These are phyloP conservation scores for Aplysia californica DNA, from an alignment of 1,140 invertebrate genomes.

Conservation along the genomic window DNA sequence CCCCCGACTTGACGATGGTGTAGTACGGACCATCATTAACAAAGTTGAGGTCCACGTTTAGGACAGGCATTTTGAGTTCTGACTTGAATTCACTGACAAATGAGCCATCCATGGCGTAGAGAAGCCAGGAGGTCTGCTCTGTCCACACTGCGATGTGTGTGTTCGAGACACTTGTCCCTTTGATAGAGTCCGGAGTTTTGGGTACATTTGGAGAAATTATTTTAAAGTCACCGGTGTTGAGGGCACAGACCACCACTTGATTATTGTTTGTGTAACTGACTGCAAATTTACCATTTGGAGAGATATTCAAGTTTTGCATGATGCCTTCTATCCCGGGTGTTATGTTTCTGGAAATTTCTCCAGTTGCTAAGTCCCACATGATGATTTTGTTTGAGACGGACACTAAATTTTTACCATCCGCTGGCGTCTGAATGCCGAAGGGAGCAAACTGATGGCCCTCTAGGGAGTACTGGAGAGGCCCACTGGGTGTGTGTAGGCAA, in stretches of 20 bases:
- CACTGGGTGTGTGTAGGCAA: slow-evolving; percentile 96
- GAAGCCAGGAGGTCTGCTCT: slow-evolving; percentile 51
- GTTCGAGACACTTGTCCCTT: slow-evolving; percentile 56
- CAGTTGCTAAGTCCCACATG: slow-evolving; percentile 86
- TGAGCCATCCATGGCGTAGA: slow-evolving; percentile 57
- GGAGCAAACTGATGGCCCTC: slow-evolving; percentile 98
- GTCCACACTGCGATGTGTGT: slow-evolving; percentile 62
- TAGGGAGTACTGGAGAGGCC: slow-evolving; percentile 96
- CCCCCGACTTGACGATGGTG: slow-evolving; percentile 56
- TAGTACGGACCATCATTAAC: slow-evolving; percentile 41
- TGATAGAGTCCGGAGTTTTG: slow-evolving; percentile 53
- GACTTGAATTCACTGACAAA: slow-evolving; percentile 44
- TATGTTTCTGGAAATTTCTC: slow-evolving; percentile 70
- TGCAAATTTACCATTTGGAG: slow-evolving; percentile 94
- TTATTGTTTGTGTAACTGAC: slow-evolving; percentile 97
- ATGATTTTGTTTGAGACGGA: slow-evolving; percentile 98
- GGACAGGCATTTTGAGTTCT: slow-evolving; percentile 55
- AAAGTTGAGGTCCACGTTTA: slow-evolving; percentile 44
- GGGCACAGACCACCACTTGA: slow-evolving; percentile 71
- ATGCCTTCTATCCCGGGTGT: slow-evolving; percentile 92
- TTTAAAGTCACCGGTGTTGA: slow-evolving; percentile 73
- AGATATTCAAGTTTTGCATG: slow-evolving; percentile 94
- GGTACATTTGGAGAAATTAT: slow-evolving; percentile 86
- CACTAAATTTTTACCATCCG: slow-evolving; percentile 92
- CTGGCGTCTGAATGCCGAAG: slow-evolving; percentile 92